phyloP scores from a whole-genome alignment of 2,113 vertebrate genomes.

The Spheniscus mendiculus region DNA sequence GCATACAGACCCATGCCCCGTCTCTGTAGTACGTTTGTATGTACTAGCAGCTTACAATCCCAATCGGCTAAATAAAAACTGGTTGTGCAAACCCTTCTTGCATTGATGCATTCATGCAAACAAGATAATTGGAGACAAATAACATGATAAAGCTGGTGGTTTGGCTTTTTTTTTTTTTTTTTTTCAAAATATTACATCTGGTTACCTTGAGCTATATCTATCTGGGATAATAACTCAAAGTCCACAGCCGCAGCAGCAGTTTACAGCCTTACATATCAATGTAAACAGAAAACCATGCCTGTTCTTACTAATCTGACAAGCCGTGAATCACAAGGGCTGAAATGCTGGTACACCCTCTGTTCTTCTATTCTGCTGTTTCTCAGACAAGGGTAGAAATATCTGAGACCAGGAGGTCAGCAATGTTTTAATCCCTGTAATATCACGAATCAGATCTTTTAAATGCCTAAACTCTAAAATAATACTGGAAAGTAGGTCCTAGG shows the following conservation, averaged over 20 bases:
- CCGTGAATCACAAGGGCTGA: not conserved
- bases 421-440: not conserved
- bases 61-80: not conserved
- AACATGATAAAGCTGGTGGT: not conserved
- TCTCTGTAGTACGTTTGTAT: not conserved
- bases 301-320: not conserved
- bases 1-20: not conserved
- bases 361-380: not conserved
- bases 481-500: not conserved
- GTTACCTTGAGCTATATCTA: not conserved
- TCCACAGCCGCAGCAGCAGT: not conserved
- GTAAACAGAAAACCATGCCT: not conserved
- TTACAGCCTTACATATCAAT: slow-evolving; percentile 7
- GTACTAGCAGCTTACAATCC: not conserved
- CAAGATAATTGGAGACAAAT: not conserved
- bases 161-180: not conserved
- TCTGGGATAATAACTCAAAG: not conserved
- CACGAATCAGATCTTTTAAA: not conserved
- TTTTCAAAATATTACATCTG: not conserved
- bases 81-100: not conserved
- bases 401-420: not conserved
- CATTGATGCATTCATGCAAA: not conserved
- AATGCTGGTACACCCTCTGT: not conserved
- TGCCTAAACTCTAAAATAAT: not conserved
- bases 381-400: not conserved